Base-by-base conservation (phyloP, 1,140 invertebrate species). In the Limonius californicus region DNA sequence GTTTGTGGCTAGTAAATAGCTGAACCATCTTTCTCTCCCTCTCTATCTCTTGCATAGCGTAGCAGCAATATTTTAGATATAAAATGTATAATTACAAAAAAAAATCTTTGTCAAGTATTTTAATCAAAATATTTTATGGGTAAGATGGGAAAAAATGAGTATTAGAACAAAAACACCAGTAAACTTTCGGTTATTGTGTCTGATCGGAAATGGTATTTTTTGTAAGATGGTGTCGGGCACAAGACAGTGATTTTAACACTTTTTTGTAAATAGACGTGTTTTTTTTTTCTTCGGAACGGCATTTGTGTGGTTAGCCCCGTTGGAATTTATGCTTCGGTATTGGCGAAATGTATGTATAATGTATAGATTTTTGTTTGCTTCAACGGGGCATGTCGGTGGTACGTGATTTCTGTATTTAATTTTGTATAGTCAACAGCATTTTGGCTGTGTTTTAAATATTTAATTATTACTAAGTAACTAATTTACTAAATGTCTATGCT, bases 321-420 rank as follows among this genome's bases (percentile, higher is more conserved):
- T n/a, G n/a, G n/a, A n/a, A n/a, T n/a, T n/a, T n/a, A n/a, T n/a
- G n/a, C n/a, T n/a, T n/a, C n/a, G n/a, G n/a, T n/a, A n/a, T n/a
- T n/a, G n/a, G n/a, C n/a, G n/a, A n/a, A n/a, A n/a, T n/a, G n/a
- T n/a, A n/a, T 35, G 16, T 2, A 15, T 43, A 43, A 19, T 54
- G 9, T 16, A 21, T 54, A 55, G 30, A 55, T 23, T 50, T 50
- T 16, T 50, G 45, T 4, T 19, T 1, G 8, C 9, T 16, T 16
- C 16, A 50, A 12, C n/a, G 23, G 23, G 23, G 23, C 3, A 12
- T 39, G 2, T 21, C 16, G 9, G n/a, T n/a, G n/a, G n/a, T n/a
- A n/a, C 4, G 9, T 50, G 59, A 56, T 61, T 62, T 62, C 61
- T 62, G 61, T 62, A 62, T 62, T 62, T 62, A 20, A 54, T 61